Evolutionary conservation across 2,888 invertebrate species (phyloP), one percentile per base, ranked within the genome.

Genomic region (Dynastes tityus): DNA sequence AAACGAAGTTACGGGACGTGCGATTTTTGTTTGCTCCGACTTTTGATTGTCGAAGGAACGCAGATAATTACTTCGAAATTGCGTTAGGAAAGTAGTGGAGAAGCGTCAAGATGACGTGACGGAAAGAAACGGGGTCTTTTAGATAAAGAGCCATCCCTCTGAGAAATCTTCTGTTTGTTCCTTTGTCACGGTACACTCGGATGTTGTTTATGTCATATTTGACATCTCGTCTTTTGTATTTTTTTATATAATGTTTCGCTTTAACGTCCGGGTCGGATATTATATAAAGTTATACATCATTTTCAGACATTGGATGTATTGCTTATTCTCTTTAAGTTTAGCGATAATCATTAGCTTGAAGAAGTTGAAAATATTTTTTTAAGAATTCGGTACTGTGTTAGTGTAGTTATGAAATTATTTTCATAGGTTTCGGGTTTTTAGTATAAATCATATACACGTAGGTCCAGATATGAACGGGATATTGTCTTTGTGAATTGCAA

Each of bases 11-110:
- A 22, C 40, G 55, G 22, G 70, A 68, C 40, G 61, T 29, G 22
- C 65, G 49, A 76, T 76, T 65, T 76, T 77, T 77, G 77, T 77
- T 77, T 58, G 58, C 77, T 68, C 58, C 27, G 58, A 77, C 70
- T 70, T 77, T 61, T 58, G 58, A 45, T 64, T 58, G 49, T 29
- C 65, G 51, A 68, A 68, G 22, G 68, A 68, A 40, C 61, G 74
- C 58, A 64, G 78, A 78, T 78, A 78, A 78, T 78, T 75, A 78
- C 74, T 74, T 67, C 75, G 51, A 75, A 75, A 75, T 78, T 75
- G 78, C 74, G 73, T 74, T 64, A 77, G 75, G 22, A 13, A 55
- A 16, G 58, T 53, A 45, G 70, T 37, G 40, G 37, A 16, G 58
- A 58, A 61, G 45, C 58, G 55, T 76, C 76, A 67, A 64, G 65